Conservation (phyloP, 1,140 invertebrate species). For the Magallana ariakensis region DNA sequence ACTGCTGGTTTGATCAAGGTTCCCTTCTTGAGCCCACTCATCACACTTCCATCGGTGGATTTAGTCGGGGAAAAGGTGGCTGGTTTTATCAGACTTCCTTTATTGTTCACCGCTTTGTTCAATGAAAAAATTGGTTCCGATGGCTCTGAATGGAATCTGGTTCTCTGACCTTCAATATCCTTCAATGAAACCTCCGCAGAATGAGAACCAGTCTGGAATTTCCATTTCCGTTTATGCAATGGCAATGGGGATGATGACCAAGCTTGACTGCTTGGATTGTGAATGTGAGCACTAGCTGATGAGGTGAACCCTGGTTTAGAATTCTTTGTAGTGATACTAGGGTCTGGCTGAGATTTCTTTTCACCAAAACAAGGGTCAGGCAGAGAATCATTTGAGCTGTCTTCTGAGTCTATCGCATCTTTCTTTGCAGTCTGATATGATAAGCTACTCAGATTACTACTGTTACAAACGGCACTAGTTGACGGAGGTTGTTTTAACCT, state of each 20-base stretch:
- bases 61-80: not conserved
- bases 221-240: not conserved
- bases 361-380: not conserved
- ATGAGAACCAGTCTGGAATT: not conserved
- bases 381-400: not conserved
- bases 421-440: not conserved
- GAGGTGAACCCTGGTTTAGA: no score
- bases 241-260: not conserved
- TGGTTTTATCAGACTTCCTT: not conserved
- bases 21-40: not conserved
- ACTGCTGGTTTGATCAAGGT: not conserved
- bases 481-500: not conserved
- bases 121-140: not conserved
- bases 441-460: not conserved
- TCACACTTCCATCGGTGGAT: not conserved
- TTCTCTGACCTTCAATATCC: conserved; percentile 11
- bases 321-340: no score
- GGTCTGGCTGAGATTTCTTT: not conserved
- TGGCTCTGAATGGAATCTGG: conserved; percentile 3
- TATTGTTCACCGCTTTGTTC: not conserved
- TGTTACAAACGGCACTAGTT: not conserved
- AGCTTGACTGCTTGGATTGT: not conserved
- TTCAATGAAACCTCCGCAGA: not conserved
- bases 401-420: conserved; percentile 4
- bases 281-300: not conserved